These are phyloP conservation scores for Egretta garzetta DNA, from an alignment of 2,113 vertebrate genomes.

Conservation along the genomic window DNA sequence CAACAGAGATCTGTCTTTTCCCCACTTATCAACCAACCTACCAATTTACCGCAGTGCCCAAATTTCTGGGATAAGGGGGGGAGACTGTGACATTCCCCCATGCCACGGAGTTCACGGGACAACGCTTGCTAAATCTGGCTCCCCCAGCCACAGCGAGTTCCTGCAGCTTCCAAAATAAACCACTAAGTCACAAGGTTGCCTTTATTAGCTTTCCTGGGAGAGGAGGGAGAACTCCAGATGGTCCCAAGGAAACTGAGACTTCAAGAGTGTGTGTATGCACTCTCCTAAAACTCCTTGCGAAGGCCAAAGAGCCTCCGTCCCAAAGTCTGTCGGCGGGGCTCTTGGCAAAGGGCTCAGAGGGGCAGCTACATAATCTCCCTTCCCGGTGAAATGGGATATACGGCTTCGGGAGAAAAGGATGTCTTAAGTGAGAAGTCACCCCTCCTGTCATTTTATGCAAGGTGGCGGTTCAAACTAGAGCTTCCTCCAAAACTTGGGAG, in stretches of 20 bases:
- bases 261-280: not conserved
- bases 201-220: not conserved
- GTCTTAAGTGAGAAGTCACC: not conserved
- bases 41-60: not conserved
- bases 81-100: not conserved
- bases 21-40: not conserved
- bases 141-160: not conserved
- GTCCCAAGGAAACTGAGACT: constrained; percentile 16
- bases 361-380: not conserved
- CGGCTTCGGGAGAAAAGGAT: not conserved
- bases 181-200: constrained; percentile 38
- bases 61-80: not conserved
- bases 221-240: not conserved
- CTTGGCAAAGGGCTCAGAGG: not conserved
- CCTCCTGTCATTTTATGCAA: not conserved
- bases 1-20: not conserved
- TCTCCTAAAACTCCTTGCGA: not conserved
- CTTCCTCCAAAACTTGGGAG: not conserved
- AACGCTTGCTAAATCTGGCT: not conserved
- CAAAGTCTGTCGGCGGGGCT: not conserved
- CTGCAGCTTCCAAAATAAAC: constrained; percentile 43
- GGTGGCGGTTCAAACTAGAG: not conserved
- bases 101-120: not conserved
- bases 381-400: not conserved
- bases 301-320: not conserved